Conservation (phyloP, 1,140 invertebrate species). For the Drosophila arawakana region DNA sequence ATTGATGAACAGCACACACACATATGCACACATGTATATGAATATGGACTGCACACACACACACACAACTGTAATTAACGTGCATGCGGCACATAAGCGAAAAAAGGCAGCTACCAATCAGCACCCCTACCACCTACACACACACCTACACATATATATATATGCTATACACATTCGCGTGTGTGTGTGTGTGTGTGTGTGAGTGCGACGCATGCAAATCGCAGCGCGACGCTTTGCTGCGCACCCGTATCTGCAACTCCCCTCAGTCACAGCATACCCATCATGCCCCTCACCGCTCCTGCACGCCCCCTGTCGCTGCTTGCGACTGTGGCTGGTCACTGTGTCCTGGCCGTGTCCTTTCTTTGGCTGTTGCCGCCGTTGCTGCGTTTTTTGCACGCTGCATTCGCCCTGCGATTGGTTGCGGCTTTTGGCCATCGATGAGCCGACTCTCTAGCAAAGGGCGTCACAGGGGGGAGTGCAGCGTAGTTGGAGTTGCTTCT, state of each 20-base stretch:
- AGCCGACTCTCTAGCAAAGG: slow-evolving; percentile 16
- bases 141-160: neutral
- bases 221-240: slow-evolving; percentile 44
- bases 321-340: slow-evolving; percentile 61
- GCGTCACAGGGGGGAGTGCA: neutral
- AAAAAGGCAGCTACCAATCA: slow-evolving; percentile 32
- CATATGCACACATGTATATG: slow-evolving; percentile 23
- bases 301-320: neutral
- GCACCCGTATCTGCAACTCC: slow-evolving; percentile 39
- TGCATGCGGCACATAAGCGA: slow-evolving; percentile 77
- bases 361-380: slow-evolving; percentile 45
- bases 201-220: slow-evolving; percentile 75
- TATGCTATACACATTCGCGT: no score
- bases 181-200: slow-evolving; percentile 7
- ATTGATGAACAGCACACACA: slow-evolving; percentile 73
- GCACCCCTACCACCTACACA: neutral
- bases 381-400: slow-evolving; percentile 78
- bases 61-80: slow-evolving; percentile 74
- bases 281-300: neutral
- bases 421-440: slow-evolving; percentile 64
- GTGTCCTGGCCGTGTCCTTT: slow-evolving; percentile 41
- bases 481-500: neutral
- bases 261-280: neutral
- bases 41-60: slow-evolving; percentile 3
- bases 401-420: slow-evolving; percentile 77